phyloP scores from a whole-genome alignment of 2,888 invertebrate species.

The Odontocolon sp. region DNA sequence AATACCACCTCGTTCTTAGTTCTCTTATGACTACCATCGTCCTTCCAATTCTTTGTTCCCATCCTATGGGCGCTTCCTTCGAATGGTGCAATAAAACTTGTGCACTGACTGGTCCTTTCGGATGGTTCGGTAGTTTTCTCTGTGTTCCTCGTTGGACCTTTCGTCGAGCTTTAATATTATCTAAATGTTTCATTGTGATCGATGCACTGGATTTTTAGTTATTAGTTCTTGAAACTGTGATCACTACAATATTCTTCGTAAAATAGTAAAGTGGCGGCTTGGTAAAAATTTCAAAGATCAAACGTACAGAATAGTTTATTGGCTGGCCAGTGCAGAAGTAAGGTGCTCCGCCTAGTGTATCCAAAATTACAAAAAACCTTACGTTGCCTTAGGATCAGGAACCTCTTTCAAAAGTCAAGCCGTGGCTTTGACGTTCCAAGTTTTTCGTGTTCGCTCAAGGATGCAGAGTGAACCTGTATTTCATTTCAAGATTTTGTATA shows the following conservation, averaged over 20 bases:
- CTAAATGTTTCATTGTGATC: background rate
- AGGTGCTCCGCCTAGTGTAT: conserved; percentile 48
- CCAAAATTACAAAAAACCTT: background rate
- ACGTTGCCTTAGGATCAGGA: no score
- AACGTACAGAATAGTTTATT: background rate
- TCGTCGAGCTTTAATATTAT: background rate
- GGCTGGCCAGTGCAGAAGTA: no score
- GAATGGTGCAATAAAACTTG: conserved; percentile 56
- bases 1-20: conserved; percentile 44
- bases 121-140: conserved; percentile 22
- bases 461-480: background rate
- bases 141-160: background rate
- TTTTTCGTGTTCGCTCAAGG: background rate
- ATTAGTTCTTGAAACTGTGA: background rate
- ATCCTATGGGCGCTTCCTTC: conserved; percentile 18
- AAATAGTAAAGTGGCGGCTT: conserved; percentile 6
- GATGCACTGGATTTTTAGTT: conserved; percentile 5
- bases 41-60: conserved; percentile 13
- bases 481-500: no score
- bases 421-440: background rate
- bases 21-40: conserved; percentile 34
- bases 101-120: conserved; percentile 51
- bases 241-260: background rate
- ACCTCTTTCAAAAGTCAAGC: conserved; percentile 23
- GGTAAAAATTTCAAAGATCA: conserved; percentile 16